Base-by-base conservation (phyloP, 1,140 invertebrate genomes). In the Lordiphosa collinella region DNA sequence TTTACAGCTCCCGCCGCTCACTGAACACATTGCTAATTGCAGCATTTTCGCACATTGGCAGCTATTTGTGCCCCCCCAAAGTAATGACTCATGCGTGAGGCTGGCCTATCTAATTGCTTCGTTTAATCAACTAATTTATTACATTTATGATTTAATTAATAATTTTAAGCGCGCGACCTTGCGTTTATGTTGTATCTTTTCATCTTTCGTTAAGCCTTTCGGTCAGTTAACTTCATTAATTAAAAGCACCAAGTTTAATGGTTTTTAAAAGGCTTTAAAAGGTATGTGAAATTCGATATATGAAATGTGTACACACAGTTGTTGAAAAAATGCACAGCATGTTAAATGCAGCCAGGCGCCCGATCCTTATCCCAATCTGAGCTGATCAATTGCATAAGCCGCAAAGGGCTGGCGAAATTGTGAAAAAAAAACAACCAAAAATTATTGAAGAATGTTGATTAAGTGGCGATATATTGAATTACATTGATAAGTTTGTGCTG, bases 81-180 rank as follows among this genome's bases (percentile, higher is more conserved):
- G 34, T 43, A 57, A 54, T 78, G 73, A 78, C 40, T 67, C 74
- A 79, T 49, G 73, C 73, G 72, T 70, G 60, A 36, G 31, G 16
- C n/a, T n/a, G 25, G 25, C 12, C 18, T 59, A 60, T 50, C 41
- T 37, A 22, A 58, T 48, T 59, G 54, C 29, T 29, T 38, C 32
- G 37, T 36, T 54, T 71, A 63, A 68, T 76, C 56, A 40, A 29
- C 41, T 58, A 68, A 76, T 80, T 82, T 84, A 80, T 80, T 68
- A 75, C 54, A 38, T 56, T 72, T 68, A 80, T 76, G 66, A 61
- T 82, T 82, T 82, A 82, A 80, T 84, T 80, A 82, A 82, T 80
- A 76, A 76, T 59, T 76, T 66, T 34, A 52, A 25, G 36, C 50
- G 18, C 10, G 22, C 46, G 76, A 68, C 68, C 68, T 71, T 71